Evolutionary conservation across 2,888 invertebrate genomes (phyloP).

Genomic region (Cyaniris semiargus): DNA sequence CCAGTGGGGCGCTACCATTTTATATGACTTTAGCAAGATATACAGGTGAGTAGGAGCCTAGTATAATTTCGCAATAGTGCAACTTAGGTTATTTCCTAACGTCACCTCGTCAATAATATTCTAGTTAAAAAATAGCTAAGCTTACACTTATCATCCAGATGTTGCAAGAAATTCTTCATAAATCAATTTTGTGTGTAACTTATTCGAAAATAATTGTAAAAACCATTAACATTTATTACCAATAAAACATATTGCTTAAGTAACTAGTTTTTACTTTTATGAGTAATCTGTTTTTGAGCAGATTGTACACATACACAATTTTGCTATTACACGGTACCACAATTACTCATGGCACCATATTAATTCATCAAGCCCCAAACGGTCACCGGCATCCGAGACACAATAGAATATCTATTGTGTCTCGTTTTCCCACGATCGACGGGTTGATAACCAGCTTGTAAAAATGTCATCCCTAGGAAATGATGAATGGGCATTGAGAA

Average conservation of each 20-base stretch:
- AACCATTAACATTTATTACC: background rate
- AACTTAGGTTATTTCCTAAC: conserved; percentile 33
- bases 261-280: background rate
- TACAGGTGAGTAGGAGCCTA: conserved; percentile 85
- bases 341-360: background rate
- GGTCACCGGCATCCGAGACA: too few relatives aligned
- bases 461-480: background rate
- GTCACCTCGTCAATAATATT: background rate
- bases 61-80: conserved; percentile 12
- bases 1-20: conserved; percentile 94
- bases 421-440: too few relatives aligned
- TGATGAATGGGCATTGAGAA: background rate
- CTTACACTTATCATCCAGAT: background rate
- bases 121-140: background rate
- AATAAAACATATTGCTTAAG: background rate
- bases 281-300: background rate
- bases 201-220: background rate
- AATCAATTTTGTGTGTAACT: background rate
- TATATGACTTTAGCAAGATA: conserved; percentile 98
- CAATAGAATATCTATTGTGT: too few relatives aligned
- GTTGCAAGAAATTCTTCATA: background rate
- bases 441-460: background rate
- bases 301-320: background rate
- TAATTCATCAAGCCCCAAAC: too few relatives aligned
- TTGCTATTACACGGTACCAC: background rate